These are phyloP conservation scores for Hirudinaria manillensis DNA, from an alignment of 2,888 invertebrate species.

Conservation along the genomic window DNA sequence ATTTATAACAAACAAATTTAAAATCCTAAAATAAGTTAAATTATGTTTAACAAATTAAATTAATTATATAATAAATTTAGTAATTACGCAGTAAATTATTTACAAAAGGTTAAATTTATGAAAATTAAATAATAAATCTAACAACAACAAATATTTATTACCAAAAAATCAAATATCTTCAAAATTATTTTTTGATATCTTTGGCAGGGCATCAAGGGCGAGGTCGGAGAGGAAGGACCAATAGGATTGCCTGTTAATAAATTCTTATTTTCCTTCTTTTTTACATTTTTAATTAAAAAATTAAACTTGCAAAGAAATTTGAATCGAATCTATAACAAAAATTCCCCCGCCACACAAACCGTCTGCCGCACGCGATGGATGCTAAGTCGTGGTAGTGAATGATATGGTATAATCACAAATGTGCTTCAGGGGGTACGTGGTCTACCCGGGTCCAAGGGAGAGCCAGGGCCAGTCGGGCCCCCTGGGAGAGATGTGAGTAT, in stretches of 20 bases:
- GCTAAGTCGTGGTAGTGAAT: no score
- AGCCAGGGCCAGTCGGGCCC: constrained; percentile 25
- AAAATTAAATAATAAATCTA: neutral
- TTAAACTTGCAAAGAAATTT: no score
- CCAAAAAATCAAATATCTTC: no score
- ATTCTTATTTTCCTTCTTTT: neutral
- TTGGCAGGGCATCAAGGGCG: constrained; percentile 26
- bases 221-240: constrained; percentile 30
- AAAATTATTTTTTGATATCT: no score
- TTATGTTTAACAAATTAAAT: no score
- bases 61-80: no score
- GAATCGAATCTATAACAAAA: no score
- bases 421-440: constrained; percentile 28
- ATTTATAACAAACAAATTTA: no score
- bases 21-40: no score
- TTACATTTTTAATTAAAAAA: neutral
- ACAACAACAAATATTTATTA: no score
- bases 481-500: constrained; percentile 27
- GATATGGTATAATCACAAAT: neutral
- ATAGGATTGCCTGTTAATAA: constrained; percentile 30
- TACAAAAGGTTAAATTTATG: neutral
- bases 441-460: constrained; percentile 18
- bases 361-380: neutral
- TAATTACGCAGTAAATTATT: no score
- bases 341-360: neutral